Conservation (phyloP, 2,888 invertebrate species). For the Drosophila pseudotakahashii region DNA sequence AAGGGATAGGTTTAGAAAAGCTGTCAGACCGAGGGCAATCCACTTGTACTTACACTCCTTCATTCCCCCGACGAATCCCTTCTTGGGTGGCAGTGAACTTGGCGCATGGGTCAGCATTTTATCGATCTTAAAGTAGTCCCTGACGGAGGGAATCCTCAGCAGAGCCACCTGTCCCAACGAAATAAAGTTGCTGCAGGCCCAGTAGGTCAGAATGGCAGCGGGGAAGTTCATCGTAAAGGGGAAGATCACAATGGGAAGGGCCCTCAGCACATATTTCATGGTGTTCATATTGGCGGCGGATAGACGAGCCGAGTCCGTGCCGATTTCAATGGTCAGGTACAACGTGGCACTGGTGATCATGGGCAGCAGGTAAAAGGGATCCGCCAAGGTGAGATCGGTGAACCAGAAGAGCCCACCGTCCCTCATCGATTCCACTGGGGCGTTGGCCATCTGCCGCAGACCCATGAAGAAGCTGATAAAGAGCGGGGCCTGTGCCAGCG, state of each 20-base stretch:
- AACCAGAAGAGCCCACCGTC: slow-evolving; percentile 97
- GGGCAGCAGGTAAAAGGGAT: slow-evolving; percentile 95
- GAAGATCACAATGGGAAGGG: slow-evolving; percentile 91
- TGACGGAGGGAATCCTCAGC: slow-evolving; percentile 90
- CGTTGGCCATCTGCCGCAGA: slow-evolving; percentile 93
- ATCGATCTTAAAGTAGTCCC: slow-evolving; percentile 91
- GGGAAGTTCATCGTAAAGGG: slow-evolving; percentile 95
- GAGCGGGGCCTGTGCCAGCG: slow-evolving; percentile 93
- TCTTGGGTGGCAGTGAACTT: slow-evolving; percentile 88
- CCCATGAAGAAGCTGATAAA: slow-evolving; percentile 97
- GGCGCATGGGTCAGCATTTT: slow-evolving; percentile 86
- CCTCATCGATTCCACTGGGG: slow-evolving; percentile 95
- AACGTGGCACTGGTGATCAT: slow-evolving; percentile 93
- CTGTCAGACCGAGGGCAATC: neutral
- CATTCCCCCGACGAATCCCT: slow-evolving; percentile 91
- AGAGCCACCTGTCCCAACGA: slow-evolving; percentile 91
- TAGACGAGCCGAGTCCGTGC: slow-evolving; percentile 90
- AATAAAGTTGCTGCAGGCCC: slow-evolving; percentile 94
- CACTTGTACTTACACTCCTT: slow-evolving; percentile 88
- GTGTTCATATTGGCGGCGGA: slow-evolving; percentile 88
- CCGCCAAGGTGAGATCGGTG: slow-evolving; percentile 94
- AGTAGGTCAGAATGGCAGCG: slow-evolving; percentile 94
- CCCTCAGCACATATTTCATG: slow-evolving; percentile 90
- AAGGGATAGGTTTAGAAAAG: too few relatives aligned
- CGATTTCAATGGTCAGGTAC: slow-evolving; percentile 92